A percentile compares a stretch with the other conserved stretches of the same genome.
These are phyloP conservation scores for Hypena proboscidalis DNA, from an alignment of 2,888 invertebrate species.

Conservation along the genomic window DNA sequence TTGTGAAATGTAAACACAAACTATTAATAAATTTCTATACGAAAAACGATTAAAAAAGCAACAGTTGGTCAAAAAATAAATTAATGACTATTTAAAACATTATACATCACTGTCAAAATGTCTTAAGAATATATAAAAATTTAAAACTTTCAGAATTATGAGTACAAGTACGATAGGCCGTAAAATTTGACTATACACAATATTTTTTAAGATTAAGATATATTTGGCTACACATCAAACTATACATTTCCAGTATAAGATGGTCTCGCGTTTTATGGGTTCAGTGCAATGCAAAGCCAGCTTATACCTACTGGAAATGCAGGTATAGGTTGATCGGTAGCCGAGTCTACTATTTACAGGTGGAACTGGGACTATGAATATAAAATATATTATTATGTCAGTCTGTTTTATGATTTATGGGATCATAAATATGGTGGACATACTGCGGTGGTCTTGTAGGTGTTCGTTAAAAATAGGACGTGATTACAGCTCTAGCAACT, in stretches of 20 bases:
- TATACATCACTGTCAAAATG: neutral
- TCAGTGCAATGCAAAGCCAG: too few species aligned
- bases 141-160: constrained; percentile 23
- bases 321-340: too few species aligned
- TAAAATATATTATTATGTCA: neutral
- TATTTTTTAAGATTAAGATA: constrained; percentile 21
- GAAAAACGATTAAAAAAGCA: neutral
- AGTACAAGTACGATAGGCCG: constrained; percentile 21
- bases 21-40: neutral
- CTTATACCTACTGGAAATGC: too few species aligned
- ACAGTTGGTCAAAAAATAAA: neutral
- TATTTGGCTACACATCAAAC: too few species aligned
- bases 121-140: constrained; percentile 4
- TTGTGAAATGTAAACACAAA: neutral
- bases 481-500: too few species aligned
- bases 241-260: too few species aligned
- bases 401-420: neutral
- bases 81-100: constrained; percentile 1
- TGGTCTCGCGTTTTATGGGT: too few species aligned
- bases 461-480: too few species aligned
- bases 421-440: neutral
- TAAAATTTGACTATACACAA: constrained; percentile 19
- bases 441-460: too few species aligned
- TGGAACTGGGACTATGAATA: neutral
- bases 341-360: constrained; percentile 1